Evolutionary conservation across 1,140 invertebrate species (phyloP), one percentile per base, ranked within the genome.

Genomic region (Scaptomyza hsui): DNA sequence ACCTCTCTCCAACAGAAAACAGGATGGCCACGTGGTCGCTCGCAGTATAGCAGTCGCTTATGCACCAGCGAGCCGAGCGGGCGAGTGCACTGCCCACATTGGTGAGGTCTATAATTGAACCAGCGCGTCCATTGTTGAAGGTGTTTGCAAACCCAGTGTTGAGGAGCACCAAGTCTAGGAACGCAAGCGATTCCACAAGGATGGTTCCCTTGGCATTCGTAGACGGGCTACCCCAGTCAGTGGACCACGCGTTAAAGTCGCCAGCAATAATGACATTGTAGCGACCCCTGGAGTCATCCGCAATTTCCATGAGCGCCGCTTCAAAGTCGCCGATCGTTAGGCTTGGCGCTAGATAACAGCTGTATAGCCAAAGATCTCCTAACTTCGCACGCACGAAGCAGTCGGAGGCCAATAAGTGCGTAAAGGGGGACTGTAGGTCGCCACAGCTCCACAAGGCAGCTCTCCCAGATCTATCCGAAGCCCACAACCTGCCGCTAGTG

Each of bases 221-320:
- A 5, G 12, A 37, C 4, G 10, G 10, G 37, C 57, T 49, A 21
- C 57, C 57, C 57, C 57, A 61, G n/a, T 39, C 24, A 5, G 12
- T 51, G 1, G 59, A 18, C 59, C 32, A 51, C 6, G 59, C 59
- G 16, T 61, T 61, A 13, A 61, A 61, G 21, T 49, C 26, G 3
- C 57, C 57, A 21, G 19, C 19, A 21, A 21, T 21, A 2, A 21
- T 21, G 19, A 21, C 19, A 4, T 21, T 21, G 19, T 4, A 2
- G 19, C 19, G 19, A 21, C 19, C 19, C 4, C 19, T 21, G 19
- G 19, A 21, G 19, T 21, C 19, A 21, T 21, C 19, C 19, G 19
- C 19, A 21, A 21, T 21, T 21, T 21, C 19, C 19, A 1, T 21
- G 19, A 21, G 19, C 19, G 4, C 19, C 19, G 19, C 19, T 21